These are phyloP conservation scores for Hydrophis major DNA, from an alignment of 2,797 vertebrate species.

Conservation along the genomic window DNA sequence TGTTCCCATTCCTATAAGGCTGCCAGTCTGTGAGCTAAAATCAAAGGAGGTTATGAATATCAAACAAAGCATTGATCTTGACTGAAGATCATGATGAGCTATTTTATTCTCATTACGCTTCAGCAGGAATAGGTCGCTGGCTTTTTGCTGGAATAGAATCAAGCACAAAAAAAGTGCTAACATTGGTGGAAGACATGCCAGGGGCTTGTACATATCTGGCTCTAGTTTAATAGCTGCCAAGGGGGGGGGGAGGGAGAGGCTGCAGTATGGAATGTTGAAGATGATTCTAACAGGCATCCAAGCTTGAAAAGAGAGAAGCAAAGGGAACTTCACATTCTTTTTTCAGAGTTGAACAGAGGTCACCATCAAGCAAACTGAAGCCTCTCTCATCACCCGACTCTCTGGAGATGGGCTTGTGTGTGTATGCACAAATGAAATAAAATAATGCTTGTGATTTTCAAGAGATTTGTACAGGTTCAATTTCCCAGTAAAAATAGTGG, in stretches of 20 bases:
- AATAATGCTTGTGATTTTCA: background rate
- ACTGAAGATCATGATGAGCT: conserved; percentile 61
- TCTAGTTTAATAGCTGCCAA: conserved; percentile 46
- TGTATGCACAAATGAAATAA: background rate
- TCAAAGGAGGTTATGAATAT: conserved; percentile 62
- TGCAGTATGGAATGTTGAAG: conserved; percentile 48
- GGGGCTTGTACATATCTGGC: conserved; percentile 25
- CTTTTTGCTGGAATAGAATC: conserved; percentile 59
- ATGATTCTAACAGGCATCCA: conserved; percentile 16
- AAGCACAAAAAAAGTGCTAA: conserved; percentile 41
- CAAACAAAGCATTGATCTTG: conserved; percentile 62
- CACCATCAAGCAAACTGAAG: background rate
- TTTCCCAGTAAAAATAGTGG: background rate
- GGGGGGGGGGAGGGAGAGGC: background rate
- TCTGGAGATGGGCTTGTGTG: background rate
- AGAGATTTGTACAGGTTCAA: background rate
- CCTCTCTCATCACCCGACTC: background rate
- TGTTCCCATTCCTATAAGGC: conserved; percentile 64
- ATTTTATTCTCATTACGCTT: conserved; percentile 69
- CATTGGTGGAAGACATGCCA: conserved; percentile 48
- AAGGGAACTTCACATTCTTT: conserved; percentile 35
- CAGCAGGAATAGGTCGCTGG: conserved; percentile 61
- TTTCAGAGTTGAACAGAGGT: background rate
- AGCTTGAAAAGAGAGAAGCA: conserved; percentile 25
- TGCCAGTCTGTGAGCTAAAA: conserved; percentile 66